Evolutionary conservation across 1,140 invertebrate genomes (phyloP), one percentile per base, ranked within the genome.

Genomic region (Phthorimaea operculella): DNA sequence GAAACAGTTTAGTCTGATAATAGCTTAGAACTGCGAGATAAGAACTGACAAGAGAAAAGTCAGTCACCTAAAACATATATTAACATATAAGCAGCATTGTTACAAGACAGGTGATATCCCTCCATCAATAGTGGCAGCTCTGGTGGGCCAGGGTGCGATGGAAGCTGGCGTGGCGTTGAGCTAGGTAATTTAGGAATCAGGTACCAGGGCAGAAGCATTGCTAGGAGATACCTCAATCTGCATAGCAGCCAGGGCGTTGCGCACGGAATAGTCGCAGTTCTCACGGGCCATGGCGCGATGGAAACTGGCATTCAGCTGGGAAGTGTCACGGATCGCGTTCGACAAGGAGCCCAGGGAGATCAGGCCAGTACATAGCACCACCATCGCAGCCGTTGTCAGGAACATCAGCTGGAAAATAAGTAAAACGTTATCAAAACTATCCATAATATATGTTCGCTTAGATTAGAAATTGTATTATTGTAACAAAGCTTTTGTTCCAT

Each of bases 191-290:
- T n/a, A n/a, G n/a, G n/a, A n/a, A n/a, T n/a, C n/a, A n/a, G n/a
- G n/a, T n/a, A n/a, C n/a, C n/a, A n/a, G n/a, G n/a, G n/a, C n/a
- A n/a, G n/a, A n/a, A n/a, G n/a, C n/a, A n/a, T n/a, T n/a, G n/a
- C n/a, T n/a, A n/a, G n/a, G n/a, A n/a, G n/a, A n/a, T 52, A 80
- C 80, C 69, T 83, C 78, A 45, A 77, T 52, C 52, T 83, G 80
- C 80, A 83, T 83, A 6, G 78, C 69, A 18, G 71, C 64, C 39
- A 79, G 77, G 18, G 80, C 74, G 54, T 58, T 74, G 21, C 68
- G 67, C 8, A 80, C 75, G n/a, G 75, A 66, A 4, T 70, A 62
- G 48, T 83, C 77, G 21, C 67, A 49, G 3, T 63, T 28, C 2
- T 72, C 75, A 10, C 49, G 51, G 16, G 61, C 11, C 56, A 72